These are phyloP conservation scores for Magallana angulata DNA, from an alignment of 1,140 invertebrate species.

Conservation along the genomic window DNA sequence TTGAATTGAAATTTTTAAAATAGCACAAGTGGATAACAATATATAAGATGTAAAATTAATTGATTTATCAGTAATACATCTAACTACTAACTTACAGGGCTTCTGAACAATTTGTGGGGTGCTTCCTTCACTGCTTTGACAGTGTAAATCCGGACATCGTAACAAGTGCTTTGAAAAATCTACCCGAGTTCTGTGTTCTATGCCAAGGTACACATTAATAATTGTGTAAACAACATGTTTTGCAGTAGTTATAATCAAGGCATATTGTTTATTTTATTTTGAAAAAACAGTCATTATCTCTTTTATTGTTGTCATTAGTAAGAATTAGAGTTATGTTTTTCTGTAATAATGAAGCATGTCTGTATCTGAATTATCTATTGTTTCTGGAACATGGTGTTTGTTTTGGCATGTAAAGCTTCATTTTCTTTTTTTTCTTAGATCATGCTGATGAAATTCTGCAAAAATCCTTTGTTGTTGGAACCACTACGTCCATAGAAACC, in stretches of 20 bases:
- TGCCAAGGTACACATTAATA: slow-evolving; percentile 84
- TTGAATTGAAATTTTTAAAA: too few species aligned
- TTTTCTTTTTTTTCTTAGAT: slow-evolving; percentile 82
- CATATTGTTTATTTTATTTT: too few species aligned
- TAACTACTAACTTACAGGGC: slow-evolving; percentile 60
- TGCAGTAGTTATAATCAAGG: too few species aligned
- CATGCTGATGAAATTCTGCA: slow-evolving; percentile 88
- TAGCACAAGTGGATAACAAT: too few species aligned
- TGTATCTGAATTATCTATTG: not conserved
- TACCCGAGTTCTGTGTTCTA: slow-evolving; percentile 90
- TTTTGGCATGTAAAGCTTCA: not conserved
- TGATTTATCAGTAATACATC: too few species aligned
- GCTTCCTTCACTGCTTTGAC: slow-evolving; percentile 89
- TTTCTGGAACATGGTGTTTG: too few species aligned
- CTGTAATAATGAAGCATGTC: too few species aligned
- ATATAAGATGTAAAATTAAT: too few species aligned
- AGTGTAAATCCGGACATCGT: slow-evolving; percentile 89
- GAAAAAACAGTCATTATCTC: too few species aligned
- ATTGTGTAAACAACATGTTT: too few species aligned
- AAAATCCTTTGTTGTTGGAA: slow-evolving; percentile 90
- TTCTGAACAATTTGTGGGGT: slow-evolving; percentile 83
- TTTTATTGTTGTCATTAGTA: too few species aligned
- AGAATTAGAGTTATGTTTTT: too few species aligned
- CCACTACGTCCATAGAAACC: slow-evolving; percentile 89
- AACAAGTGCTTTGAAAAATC: slow-evolving; percentile 88